Evolutionary conservation across 2,113 vertebrate genomes (phyloP), one percentile per base, ranked within the genome.

Genomic region (Polypterus senegalus): DNA sequence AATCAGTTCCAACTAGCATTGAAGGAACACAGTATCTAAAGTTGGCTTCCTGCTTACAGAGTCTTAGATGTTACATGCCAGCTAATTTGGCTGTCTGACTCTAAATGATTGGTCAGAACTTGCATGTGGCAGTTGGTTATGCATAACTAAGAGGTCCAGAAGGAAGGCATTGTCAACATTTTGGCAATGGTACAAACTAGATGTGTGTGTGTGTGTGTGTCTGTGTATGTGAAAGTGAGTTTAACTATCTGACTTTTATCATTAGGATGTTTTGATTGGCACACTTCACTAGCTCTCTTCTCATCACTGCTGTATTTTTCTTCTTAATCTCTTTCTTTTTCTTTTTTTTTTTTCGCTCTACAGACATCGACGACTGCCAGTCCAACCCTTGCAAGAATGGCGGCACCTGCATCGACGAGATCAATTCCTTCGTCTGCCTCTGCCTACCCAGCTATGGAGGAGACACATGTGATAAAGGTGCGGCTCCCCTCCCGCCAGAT

Each of bases 371-470:
- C 8, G 86, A 88, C 71, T 88, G 86, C 70, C 86, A 88, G 75
- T 88, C 85, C 3, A 83, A 83, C 72, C 87, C 86, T 4, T 66
- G 65, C 53, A 59, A 89, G 75, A 98, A 98, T 0, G 94, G 93
- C 4, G 94, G 93, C 61, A 98, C 95, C 65, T 98, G 95, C 76
- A 91, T 97, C 0, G 95, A 97, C 0, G 93, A 96, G 72, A 82
- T 94, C 73, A 91, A 89, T 48, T 82, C 91, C 60, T 97, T 94
- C 46, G 71, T 91, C 63, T 98, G 95, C 77, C 86, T 98, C 69
- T 98, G 95, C 75, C 77, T 97, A 69, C 92, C 94, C 74, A 96
- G 95, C 81, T 98, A 97, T 0, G 89, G 89, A 0, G 95, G 94
- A 67, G 89, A 79, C 72, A 87, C 83, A 9, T 98, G 95, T 3